Conservation (phyloP, 2,888 invertebrate species). For the Cybosia mesomella region DNA sequence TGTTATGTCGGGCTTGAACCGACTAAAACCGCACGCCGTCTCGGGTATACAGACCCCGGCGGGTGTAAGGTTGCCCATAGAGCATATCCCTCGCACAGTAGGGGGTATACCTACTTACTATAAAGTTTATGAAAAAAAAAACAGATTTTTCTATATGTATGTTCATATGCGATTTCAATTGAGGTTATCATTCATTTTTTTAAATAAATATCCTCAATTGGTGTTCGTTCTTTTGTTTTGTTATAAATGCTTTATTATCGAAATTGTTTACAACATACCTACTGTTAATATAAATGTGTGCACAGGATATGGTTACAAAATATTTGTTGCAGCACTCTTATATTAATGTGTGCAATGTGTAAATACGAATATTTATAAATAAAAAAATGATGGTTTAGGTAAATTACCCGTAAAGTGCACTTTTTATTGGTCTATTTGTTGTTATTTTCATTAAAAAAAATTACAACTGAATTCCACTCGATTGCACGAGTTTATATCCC, state of each 20-base stretch:
- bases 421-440: slow-evolving; percentile 10
- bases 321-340: slow-evolving; percentile 12
- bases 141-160: slow-evolving; percentile 34
- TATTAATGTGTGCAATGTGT: slow-evolving; percentile 16
- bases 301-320: slow-evolving; percentile 14
- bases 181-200: slow-evolving; percentile 25
- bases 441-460: neutral
- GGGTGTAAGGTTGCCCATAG: too few species aligned
- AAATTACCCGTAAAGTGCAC: neutral
- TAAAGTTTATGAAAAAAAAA: slow-evolving; percentile 24
- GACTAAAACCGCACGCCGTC: too few species aligned
- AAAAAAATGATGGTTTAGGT: neutral
- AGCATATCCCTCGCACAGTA: too few species aligned
- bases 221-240: slow-evolving; percentile 28
- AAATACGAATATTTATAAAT: slow-evolving; percentile 13
- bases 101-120: too few species aligned
- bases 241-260: slow-evolving; percentile 31
- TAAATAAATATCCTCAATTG: neutral
- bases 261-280: slow-evolving; percentile 34
- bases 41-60: too few species aligned
- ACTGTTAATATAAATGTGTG: slow-evolving; percentile 23
- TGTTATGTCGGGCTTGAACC: too few species aligned
- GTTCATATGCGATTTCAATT: slow-evolving; percentile 42
- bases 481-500: slow-evolving; percentile 22
- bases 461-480: neutral